Base-by-base conservation (phyloP, 1,140 invertebrate species). In the Leptopilina clavipes region DNA sequence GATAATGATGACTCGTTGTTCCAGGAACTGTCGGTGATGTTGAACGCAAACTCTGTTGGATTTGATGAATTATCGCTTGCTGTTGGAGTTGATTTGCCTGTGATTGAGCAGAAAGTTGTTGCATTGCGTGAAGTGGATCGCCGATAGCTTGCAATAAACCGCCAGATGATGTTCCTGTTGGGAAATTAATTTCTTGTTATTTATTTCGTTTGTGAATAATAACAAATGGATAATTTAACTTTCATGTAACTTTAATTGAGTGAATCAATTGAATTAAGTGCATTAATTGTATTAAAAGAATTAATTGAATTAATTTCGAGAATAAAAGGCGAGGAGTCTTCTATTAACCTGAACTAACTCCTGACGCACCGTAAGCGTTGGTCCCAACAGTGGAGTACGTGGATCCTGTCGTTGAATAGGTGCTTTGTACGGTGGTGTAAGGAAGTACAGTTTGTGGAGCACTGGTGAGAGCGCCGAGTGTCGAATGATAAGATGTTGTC, bases 41-140 rank as follows among this genome's bases (percentile, higher is more conserved):
- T 19, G 88, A 85, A 7, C 90, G 86, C 48, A 91, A 81, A 81
- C 89, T 90, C 76, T 91, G 90, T 72, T 91, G 89, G 19, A 91
- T 91, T 76, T 91, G 89, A 6, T 91, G 88, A 3, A 91, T 91
- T 44, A 91, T 90, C 0, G 89, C 90, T 70, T 91, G 90, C 48
- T 90, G 89, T 25, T 91, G 89, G 14, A 90, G 82, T 56, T 91
- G 90, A 79, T 89, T 90, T 0, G 88, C 90, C 70, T 90, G 90
- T 0, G 90, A 91, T 76, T 91, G 89, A 22, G 88, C 89, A 11
- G 90, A 90, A 1, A 90, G 81, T 74, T 91, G 89, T 75, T 90
- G 90, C 88, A 91, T 91, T 6, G 89, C 89, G 75, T 90, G 89
- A 7, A 91, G 75, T 22, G 89, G 90, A 78, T 91, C 90, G 22